Evolutionary conservation across 2,113 vertebrate species (phyloP).

Genomic region (Connochaetes taurinus): DNA sequence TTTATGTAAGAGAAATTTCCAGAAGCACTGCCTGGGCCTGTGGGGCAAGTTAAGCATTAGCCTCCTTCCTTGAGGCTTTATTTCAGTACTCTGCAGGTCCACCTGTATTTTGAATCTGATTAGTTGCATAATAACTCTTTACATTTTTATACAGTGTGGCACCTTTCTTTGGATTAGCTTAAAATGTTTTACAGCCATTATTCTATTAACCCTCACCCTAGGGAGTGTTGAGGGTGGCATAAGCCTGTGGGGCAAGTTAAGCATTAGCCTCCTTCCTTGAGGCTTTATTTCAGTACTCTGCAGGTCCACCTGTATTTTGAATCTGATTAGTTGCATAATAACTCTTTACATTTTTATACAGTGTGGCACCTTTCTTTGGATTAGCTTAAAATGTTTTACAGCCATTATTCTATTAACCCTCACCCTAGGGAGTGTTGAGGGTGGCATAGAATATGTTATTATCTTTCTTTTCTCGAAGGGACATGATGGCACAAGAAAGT

Average conservation of each 20-base stretch:
- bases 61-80: neutral
- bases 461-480: neutral
- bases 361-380: slow-evolving; percentile 35
- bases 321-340: slow-evolving; percentile 46
- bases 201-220: neutral
- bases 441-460: neutral
- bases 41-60: neutral
- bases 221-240: neutral
- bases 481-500: neutral
- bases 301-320: slow-evolving; percentile 37
- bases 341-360: slow-evolving; percentile 16
- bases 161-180: slow-evolving; percentile 48
- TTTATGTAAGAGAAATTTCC: neutral
- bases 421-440: neutral
- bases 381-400: slow-evolving; percentile 26
- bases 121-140: slow-evolving; percentile 44
- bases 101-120: slow-evolving; percentile 41
- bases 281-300: too few species aligned
- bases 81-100: slow-evolving; percentile 15
- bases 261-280: too few species aligned
- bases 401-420: slow-evolving; percentile 38
- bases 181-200: slow-evolving; percentile 16
- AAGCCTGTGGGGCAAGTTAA: too few species aligned
- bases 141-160: neutral
- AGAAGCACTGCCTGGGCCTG: neutral